A percentile compares a stretch with the other conserved stretches of the same genome.
These are phyloP conservation scores for Aphidius colemani DNA, from an alignment of 2,888 invertebrate genomes.

Conservation along the genomic window DNA sequence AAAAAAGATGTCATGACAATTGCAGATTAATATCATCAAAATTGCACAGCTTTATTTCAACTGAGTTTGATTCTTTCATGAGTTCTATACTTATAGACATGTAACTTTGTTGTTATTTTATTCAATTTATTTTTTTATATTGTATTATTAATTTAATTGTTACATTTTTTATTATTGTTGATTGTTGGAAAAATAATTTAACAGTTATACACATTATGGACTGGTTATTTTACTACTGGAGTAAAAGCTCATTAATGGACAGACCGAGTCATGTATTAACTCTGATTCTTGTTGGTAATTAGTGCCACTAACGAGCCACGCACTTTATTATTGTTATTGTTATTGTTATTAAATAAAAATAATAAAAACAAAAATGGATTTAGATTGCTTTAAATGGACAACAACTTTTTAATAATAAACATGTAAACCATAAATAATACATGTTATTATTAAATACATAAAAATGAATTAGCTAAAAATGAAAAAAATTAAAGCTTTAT, in stretches of 20 bases:
- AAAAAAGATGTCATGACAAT: too few species aligned
- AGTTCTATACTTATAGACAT: too few species aligned
- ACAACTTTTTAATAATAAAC: too few species aligned
- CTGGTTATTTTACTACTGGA: slow-evolving; percentile 36
- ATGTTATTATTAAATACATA: too few species aligned
- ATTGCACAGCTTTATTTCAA: slow-evolving; percentile 12
- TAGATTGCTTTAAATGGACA: background rate
- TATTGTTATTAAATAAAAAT: background rate
- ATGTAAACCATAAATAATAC: too few species aligned
- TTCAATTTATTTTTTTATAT: background rate
- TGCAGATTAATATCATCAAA: too few species aligned
- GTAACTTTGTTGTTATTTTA: too few species aligned
- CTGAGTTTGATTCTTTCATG: too few species aligned
- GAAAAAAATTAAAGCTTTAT: too few species aligned
- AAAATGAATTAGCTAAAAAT: too few species aligned
- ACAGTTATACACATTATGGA: background rate
- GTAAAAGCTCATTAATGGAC: slow-evolving; percentile 37
- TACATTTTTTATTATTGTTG: background rate
- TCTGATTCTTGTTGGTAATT: slow-evolving; percentile 40
- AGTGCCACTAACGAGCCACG: slow-evolving; percentile 53
- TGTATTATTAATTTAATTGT: background rate
- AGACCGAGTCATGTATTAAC: slow-evolving; percentile 4
- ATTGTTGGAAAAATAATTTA: background rate
- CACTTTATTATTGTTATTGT: slow-evolving; percentile 40
- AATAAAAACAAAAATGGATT: background rate